A percentile compares a stretch with the other conserved stretches of the same genome.
Evolutionary conservation across 2,797 vertebrate genomes (phyloP).

Genomic region (Scyliorhinus canicula): DNA sequence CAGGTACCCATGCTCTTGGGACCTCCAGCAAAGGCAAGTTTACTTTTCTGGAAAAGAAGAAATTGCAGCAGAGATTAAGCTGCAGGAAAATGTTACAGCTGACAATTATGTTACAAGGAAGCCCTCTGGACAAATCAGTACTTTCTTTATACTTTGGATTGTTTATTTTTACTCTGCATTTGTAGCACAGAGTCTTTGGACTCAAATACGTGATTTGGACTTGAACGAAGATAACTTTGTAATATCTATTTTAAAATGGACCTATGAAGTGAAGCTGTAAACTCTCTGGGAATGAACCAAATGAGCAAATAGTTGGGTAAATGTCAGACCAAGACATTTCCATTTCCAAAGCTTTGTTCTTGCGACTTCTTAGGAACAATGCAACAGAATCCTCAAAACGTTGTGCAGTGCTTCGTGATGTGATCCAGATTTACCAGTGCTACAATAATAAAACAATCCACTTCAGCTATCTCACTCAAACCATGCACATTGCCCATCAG

Average conservation of each 20-base stretch:
- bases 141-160: conserved; percentile 33
- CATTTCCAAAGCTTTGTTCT: conserved; percentile 19
- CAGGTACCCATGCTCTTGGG: conserved; percentile 86
- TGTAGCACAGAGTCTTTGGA: conserved; percentile 24
- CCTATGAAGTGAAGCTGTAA: neutral
- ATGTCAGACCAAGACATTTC: conserved; percentile 12
- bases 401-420: neutral
- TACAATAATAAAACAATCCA: neutral
- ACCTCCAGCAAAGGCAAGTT: conserved; percentile 81
- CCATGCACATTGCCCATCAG: conserved; percentile 4
- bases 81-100: neutral
- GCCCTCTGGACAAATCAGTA: conserved; percentile 24
- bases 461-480: neutral
- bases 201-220: neutral
- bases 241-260: conserved; percentile 20
- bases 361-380: conserved; percentile 24
- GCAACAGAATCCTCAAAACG: conserved; percentile 3
- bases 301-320: neutral
- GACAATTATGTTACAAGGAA: conserved; percentile 22
- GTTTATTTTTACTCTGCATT: conserved; percentile 20
- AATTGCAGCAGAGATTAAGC: conserved; percentile 75
- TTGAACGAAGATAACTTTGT: conserved; percentile 21
- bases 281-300: neutral
- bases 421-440: conserved; percentile 17
- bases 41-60: conserved; percentile 82